Evolutionary conservation across 2,888 invertebrate genomes (phyloP), one percentile per base, ranked within the genome.

Genomic region (Sarcophaga variegata): DNA sequence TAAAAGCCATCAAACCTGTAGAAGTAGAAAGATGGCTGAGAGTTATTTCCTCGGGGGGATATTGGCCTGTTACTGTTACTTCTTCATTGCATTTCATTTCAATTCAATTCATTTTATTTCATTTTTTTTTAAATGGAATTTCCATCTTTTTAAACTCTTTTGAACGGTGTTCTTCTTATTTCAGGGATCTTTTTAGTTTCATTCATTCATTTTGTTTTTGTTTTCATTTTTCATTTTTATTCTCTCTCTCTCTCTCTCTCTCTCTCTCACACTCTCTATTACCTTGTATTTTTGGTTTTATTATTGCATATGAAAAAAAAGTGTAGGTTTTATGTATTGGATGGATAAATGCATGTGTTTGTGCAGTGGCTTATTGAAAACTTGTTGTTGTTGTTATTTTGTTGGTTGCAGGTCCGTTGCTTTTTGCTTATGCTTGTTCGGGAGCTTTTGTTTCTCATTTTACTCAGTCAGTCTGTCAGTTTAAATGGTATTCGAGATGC

Each of bases 361-460:
- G 81, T 78, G 81, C 72, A 85, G 74, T 81, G 78, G 85, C 78
- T 81, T 85, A 78, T 85, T 78, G 74, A 85, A 77, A 85, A 85
- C 81, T 81, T 81, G 77, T 85, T 85, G 81, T 85, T 77, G 71
- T 71, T 63, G 22, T 22, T 37, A 37, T 37, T 10, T 37, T 37
- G 37, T 37, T 37, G 37, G 37, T 37, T 8, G 66, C 22, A 47
- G 25, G 4, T 72, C 8, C 4, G 4, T 14, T 17, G 27, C 25
- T 54, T 2, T 81, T 64, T 22, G 54, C 66, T 37, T 83, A 37
- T 60, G 64, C 22, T 17, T 60, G 62, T 62, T 66, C 20, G 14
- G 22, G 37, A 4, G 27, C 27, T 22, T 72, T 67, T 59, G 37
- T 67, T 49, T 62, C 17, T 54, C 54, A 67, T 14, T 49, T 81